These are phyloP conservation scores for Hemithea aestivaria DNA, from an alignment of 2,888 invertebrate species.

Conservation along the genomic window DNA sequence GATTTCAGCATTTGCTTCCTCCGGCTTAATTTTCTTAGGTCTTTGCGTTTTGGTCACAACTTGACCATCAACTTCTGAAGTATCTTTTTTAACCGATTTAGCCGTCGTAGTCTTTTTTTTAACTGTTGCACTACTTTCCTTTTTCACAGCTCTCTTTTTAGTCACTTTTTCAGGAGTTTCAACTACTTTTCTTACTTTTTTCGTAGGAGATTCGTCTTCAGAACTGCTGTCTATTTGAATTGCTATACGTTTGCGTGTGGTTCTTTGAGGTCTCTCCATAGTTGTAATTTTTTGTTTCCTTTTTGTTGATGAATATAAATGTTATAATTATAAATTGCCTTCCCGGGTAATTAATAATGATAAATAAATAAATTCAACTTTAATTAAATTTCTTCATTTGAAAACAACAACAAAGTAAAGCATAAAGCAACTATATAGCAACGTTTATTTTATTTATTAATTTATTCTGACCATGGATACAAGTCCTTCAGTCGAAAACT, in stretches of 20 bases:
- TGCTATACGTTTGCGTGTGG: constrained; percentile 22
- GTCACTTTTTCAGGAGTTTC: constrained; percentile 10
- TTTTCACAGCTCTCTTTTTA: constrained; percentile 12
- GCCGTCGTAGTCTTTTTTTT: constrained; percentile 8
- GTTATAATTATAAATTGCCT: too few relatives aligned
- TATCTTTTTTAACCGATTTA: constrained; percentile 12
- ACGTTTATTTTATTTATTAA: too few relatives aligned
- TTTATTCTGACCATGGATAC: too few relatives aligned
- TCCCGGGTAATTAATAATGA: too few relatives aligned
- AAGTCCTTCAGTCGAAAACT: too few relatives aligned
- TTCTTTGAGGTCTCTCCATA: constrained; percentile 21
- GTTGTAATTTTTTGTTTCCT: constrained; percentile 7
- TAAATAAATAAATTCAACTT: too few relatives aligned
- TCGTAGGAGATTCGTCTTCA: constrained; percentile 12
- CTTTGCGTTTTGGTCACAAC: constrained; percentile 4
- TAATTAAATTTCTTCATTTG: too few relatives aligned
- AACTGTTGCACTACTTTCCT: background rate
- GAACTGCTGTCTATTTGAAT: constrained; percentile 12
- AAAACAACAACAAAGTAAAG: too few relatives aligned
- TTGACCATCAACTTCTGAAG: constrained; percentile 8
- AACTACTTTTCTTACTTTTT: constrained; percentile 17
- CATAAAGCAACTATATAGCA: too few relatives aligned
- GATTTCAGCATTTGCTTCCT: constrained; percentile 6
- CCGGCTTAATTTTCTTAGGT: constrained; percentile 4
- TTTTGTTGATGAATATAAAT: background rate